Evolutionary conservation across 2,113 vertebrate species (phyloP), one percentile per base, ranked within the genome.

Genomic region (Cisticola juncidis): DNA sequence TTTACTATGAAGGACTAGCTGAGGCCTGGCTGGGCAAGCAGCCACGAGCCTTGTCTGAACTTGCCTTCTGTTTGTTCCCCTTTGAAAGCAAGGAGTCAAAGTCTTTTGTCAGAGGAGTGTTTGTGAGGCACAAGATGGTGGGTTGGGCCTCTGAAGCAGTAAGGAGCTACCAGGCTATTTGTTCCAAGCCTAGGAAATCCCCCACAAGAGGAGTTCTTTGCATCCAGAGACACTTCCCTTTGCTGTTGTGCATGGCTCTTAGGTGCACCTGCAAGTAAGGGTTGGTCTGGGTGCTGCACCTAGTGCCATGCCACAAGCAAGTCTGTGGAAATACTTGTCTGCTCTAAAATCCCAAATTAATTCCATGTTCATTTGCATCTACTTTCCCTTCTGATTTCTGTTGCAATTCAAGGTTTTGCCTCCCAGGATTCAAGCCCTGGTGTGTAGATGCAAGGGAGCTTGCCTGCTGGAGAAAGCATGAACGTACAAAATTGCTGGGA

Each of bases 1-100:
- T 97, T 97, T 96, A 96, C 94, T 96, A 94, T 90, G 94, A 95
- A 96, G 94, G 93, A 93, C 95, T 96, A 96, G 94, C 93, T 86
- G 85, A 94, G 92, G 88, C 90, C 95, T 90, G 86, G 90, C 95
- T 96, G 95, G 94, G 93, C 95, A 96, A 90, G 90, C 88, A 96
- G 94, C 93, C 88, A 94, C 68, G n/a, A 94, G 94, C 95, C 85
- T 90, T 96, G 96, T 83, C 95, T 95, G 85, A 96, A 86, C 96
- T 96, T 96, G 96, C 72, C 88, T 96, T 95, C 93, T 95, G 90
- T 96, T 95, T 95, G 86, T 88, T 95, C 88, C 88, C 38, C 78
- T 96, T 96, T 96, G 88, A 95, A 96, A 96, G 92, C 60, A 74
- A 90, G 69, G 76, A 96, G 88, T 88, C 93, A 50, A 88, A 95